These are phyloP conservation scores for Naja naja DNA, from an alignment of 2,113 vertebrate genomes.

Conservation along the genomic window DNA sequence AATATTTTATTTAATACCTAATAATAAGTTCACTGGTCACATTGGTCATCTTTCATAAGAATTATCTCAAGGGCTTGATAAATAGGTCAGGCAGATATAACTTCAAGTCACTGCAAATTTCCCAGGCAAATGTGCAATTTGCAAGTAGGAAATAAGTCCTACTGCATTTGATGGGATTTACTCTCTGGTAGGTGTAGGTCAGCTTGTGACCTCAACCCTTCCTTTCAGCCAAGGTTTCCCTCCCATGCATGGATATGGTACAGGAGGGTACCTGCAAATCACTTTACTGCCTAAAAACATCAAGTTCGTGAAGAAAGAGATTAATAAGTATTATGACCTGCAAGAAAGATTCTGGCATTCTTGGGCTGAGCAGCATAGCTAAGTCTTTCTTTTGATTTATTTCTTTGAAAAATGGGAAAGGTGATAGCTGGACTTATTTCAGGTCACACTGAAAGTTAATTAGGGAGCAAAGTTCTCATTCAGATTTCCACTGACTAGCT, in stretches of 20 bases:
- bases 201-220: neutral
- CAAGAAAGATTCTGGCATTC: neutral
- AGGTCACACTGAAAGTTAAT: conserved; percentile 10
- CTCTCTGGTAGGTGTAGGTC: neutral
- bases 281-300: neutral
- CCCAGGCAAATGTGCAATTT: neutral
- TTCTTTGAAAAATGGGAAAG: neutral
- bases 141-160: neutral
- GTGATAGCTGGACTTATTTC: neutral
- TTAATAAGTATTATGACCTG: conserved; percentile 6
- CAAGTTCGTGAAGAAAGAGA: neutral
- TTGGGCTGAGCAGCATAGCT: conserved; percentile 3
- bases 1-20: neutral
- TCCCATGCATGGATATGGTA: neutral
- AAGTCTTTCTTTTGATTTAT: conserved; percentile 6
- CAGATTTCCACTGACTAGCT: conserved; percentile 6
- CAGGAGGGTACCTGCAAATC: neutral
- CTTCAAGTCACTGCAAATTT: neutral
- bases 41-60: neutral
- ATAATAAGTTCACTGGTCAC: neutral
- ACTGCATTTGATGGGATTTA: neutral
- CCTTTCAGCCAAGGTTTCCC: neutral
- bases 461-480: conserved; percentile 3
- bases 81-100: neutral
- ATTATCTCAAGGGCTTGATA: neutral